These are phyloP conservation scores for Varecia variegata DNA, from an alignment of 2,797 vertebrate species.

Conservation along the genomic window DNA sequence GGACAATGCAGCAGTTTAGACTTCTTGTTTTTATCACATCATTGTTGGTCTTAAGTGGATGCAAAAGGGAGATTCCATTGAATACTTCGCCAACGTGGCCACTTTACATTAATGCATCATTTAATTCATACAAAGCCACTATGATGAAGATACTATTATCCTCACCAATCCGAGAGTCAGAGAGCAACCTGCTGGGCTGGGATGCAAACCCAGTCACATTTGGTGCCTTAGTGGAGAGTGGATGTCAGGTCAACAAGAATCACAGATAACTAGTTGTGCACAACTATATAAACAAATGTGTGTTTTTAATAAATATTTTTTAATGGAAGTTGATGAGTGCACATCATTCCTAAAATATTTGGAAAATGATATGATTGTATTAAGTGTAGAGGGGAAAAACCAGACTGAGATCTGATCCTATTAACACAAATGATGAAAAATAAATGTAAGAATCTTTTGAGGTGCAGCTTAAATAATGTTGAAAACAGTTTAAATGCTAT, in stretches of 20 bases:
- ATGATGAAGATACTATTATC: not conserved
- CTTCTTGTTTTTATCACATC: not conserved
- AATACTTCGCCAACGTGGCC: not conserved
- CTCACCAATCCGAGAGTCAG: not conserved
- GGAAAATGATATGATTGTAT: not conserved
- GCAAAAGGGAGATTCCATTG: not conserved
- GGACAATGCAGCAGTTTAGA: not conserved
- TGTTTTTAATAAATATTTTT: not conserved
- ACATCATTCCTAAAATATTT: slow-evolving; percentile 32
- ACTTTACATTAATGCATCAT: not conserved
- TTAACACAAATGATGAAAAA: not conserved
- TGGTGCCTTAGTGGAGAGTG: not conserved
- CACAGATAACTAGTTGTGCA: not conserved
- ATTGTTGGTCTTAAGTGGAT: not conserved
- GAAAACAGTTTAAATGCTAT: slow-evolving; percentile 3
- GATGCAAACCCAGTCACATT: not conserved
- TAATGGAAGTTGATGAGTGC: not conserved
- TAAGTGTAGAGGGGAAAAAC: not conserved
- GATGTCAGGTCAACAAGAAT: not conserved
- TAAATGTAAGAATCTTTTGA: slow-evolving; percentile 8
- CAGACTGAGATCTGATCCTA: not conserved
- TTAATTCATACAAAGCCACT: slow-evolving; percentile 3
- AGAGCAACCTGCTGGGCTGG: not conserved
- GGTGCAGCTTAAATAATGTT: not conserved
- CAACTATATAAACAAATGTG: not conserved